Evolutionary conservation across 2,888 invertebrate species (phyloP).

Genomic region (Athetis lepigone): DNA sequence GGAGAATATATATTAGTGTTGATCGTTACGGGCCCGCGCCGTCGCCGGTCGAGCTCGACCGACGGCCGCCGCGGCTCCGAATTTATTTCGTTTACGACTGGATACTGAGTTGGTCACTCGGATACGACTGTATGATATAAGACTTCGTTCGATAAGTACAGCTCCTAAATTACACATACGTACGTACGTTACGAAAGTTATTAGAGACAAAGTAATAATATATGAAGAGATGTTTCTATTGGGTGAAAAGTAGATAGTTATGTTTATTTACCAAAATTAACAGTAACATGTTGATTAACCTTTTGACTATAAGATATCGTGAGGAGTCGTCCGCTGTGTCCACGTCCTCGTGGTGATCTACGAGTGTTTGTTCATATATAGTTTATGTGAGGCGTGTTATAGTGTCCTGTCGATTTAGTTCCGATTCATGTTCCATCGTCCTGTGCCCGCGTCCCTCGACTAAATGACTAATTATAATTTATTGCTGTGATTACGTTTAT

Average conservation of each 20-base stretch:
- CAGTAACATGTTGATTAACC: conserved; percentile 77
- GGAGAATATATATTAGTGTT: conserved; percentile 89
- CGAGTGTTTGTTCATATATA: conserved; percentile 81
- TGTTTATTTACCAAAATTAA: conserved; percentile 89
- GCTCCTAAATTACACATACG: conserved; percentile 79
- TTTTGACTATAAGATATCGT: conserved; percentile 76
- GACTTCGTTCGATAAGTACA: conserved; percentile 84
- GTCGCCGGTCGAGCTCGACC: conserved; percentile 57
- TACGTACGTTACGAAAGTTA: conserved; percentile 87
- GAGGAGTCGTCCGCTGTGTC: conserved; percentile 69
- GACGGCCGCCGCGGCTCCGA: conserved; percentile 70
- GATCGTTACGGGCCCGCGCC: conserved; percentile 77
- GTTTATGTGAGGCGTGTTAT: conserved; percentile 85
- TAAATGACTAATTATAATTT: conserved; percentile 85
- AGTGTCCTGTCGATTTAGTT: conserved; percentile 83
- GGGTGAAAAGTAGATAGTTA: conserved; percentile 85
- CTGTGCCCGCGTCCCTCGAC: conserved; percentile 78
- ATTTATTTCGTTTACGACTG: conserved; percentile 82
- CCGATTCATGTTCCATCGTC: conserved; percentile 82
- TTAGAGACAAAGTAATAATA: conserved; percentile 87
- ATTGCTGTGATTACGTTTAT: conserved; percentile 89
- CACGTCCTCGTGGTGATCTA: conserved; percentile 67
- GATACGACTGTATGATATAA: conserved; percentile 84
- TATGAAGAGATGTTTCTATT: conserved; percentile 89
- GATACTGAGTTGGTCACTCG: conserved; percentile 87